phyloP scores from a whole-genome alignment of 2,888 invertebrate genomes.

The Iselma pallidipennis region DNA sequence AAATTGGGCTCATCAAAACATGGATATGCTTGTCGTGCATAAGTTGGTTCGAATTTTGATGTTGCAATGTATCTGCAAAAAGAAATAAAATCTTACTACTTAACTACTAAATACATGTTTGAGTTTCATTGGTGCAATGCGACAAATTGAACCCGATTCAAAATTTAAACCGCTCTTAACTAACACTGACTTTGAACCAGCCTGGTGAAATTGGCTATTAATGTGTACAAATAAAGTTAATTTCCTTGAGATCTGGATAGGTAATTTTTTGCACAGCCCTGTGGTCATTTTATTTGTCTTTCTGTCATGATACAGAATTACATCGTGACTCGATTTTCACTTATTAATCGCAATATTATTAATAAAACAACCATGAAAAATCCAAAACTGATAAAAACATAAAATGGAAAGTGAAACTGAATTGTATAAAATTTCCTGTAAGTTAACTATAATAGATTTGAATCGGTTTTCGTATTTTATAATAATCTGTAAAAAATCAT shows the following conservation, averaged over 20 bases:
- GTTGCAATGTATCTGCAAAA: conserved; percentile 77
- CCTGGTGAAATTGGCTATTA: background rate
- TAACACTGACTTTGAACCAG: too few relatives aligned
- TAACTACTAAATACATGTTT: background rate
- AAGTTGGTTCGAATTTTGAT: conserved; percentile 94
- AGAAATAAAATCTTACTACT: conserved; percentile 3
- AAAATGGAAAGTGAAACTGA: too few relatives aligned
- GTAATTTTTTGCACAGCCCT: background rate
- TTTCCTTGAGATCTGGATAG: background rate
- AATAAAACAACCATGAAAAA: too few relatives aligned
- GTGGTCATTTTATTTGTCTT: background rate
- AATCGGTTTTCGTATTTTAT: too few relatives aligned
- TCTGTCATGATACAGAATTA: background rate
- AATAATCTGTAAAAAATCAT: too few relatives aligned
- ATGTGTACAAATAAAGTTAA: background rate
- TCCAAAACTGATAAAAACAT: too few relatives aligned
- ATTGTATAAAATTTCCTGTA: too few relatives aligned
- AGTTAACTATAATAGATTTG: too few relatives aligned
- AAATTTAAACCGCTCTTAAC: background rate
- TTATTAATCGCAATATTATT: too few relatives aligned
- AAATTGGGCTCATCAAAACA: conserved; percentile 94
- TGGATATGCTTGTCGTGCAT: conserved; percentile 90
- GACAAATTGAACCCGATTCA: too few relatives aligned
- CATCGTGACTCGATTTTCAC: too few relatives aligned
- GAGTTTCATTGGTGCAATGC: too few relatives aligned